phyloP scores from a whole-genome alignment of 2,888 invertebrate species.

The Augiades crinisus region DNA sequence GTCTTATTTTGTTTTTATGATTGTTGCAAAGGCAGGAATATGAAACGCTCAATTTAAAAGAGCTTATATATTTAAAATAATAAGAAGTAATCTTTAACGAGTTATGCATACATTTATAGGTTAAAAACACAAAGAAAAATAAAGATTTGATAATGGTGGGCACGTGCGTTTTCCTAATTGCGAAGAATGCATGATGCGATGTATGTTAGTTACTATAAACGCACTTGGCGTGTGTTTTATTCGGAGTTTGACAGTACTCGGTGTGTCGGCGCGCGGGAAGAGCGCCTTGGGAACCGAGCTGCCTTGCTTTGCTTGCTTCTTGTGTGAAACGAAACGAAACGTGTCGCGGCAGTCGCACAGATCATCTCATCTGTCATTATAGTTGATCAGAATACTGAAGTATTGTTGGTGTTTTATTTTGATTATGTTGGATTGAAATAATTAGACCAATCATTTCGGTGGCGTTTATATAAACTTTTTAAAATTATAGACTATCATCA shows the following conservation, averaged over 20 bases:
- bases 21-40: no score
- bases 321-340: slow-evolving; percentile 59
- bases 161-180: no score
- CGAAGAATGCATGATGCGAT: background rate
- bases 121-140: no score
- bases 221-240: slow-evolving; percentile 49
- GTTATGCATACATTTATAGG: no score
- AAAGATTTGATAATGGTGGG: background rate
- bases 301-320: slow-evolving; percentile 34
- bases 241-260: slow-evolving; percentile 62
- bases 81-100: no score
- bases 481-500: slow-evolving; percentile 34
- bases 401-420: slow-evolving; percentile 18
- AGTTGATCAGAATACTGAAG: slow-evolving; percentile 20
- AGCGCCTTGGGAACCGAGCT: slow-evolving; percentile 40
- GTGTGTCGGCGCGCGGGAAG: slow-evolving; percentile 48
- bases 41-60: no score
- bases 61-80: no score
- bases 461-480: slow-evolving; percentile 12
- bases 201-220: slow-evolving; percentile 43
- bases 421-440: slow-evolving; percentile 27
- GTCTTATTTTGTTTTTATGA: no score
- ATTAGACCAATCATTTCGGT: slow-evolving; percentile 18
- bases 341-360: slow-evolving; percentile 6
- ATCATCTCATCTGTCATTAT: slow-evolving; percentile 36